A percentile compares a stretch with the other conserved stretches of the same genome.
Conservation (phyloP, 1,140 invertebrate species). For the Ptiloglossa arizonensis region DNA sequence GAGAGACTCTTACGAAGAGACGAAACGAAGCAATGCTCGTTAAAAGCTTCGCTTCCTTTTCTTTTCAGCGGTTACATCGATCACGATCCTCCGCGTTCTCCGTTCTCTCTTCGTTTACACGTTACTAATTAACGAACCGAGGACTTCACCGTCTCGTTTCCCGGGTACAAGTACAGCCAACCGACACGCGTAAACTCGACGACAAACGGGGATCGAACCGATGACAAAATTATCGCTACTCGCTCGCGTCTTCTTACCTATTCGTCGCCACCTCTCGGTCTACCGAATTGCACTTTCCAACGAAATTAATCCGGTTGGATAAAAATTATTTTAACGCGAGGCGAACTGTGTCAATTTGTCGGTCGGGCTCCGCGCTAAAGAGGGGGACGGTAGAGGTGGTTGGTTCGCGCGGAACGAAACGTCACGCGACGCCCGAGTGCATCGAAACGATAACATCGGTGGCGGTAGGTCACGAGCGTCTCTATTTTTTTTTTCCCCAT, state of each 20-base stretch:
- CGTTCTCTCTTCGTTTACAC: neutral
- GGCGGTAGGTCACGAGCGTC: conserved; percentile 22
- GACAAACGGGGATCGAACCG: neutral
- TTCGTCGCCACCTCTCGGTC: too few relatives aligned
- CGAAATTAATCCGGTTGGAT: too few relatives aligned
- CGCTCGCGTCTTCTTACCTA: too few relatives aligned
- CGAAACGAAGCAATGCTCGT: conserved; percentile 16
- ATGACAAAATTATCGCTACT: too few relatives aligned
- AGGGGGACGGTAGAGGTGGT: neutral
- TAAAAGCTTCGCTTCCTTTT: conserved; percentile 8
- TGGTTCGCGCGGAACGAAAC: neutral
- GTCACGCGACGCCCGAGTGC: neutral
- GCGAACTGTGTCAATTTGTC: conserved; percentile 25
- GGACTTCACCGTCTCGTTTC: neutral
- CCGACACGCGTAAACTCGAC: neutral
- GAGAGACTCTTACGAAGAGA: neutral
- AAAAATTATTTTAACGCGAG: conserved; percentile 28
- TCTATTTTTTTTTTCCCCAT: neutral
- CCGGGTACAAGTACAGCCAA: neutral
- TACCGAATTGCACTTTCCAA: too few relatives aligned
- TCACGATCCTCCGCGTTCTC: neutral
- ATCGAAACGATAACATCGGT: conserved; percentile 33
- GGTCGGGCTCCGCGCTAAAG: neutral
- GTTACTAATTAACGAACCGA: conserved; percentile 7
- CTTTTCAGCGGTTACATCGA: conserved; percentile 18